Base-by-base conservation (phyloP, 23 tunicate genomes). In the Phallusia fumigata region DNA sequence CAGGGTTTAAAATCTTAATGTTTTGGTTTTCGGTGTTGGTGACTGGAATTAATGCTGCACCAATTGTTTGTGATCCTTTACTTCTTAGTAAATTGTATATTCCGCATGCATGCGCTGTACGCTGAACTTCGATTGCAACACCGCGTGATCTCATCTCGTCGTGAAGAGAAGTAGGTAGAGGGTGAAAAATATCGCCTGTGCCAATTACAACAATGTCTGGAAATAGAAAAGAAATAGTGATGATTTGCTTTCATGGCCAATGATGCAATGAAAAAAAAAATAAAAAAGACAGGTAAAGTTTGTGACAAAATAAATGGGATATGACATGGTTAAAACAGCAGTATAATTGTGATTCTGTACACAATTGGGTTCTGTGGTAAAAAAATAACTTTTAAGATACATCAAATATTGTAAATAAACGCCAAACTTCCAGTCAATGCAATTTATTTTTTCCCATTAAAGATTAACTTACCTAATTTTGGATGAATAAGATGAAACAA, bases 71-170 rank as follows among this genome's bases (percentile, higher is more conserved):
- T 0, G 97, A 88, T 58, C 84, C 80, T 19, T 87, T 86, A 0
- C 18, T 10, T 51, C 33, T 84, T 18, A 92, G 64, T 5, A 92
- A 52, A 65, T 92, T 92, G 81, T 84, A 92, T 26, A 88, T 87
- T 32, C 97, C 97, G 53, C 97, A 92, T 28, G 97, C 97, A 49
- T 92, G 82, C 34, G 53, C 76, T 0, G 92, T 92, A 45, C 81
- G 83, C 45, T 92, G 97, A 6, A 92, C 80, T 87, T 92, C 97
- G 15, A 92, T 28, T 19, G 52, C 44, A 10, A 92, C 22, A 13
- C 97, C 97, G 22, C 64, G 83, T 65, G 76, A 30, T 33, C 73
- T 53, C 74, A 92, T 36, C 31, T 77, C 84, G 10, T 76, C 44
- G 18, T 78, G 45, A 11, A 91, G 65, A 5, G 58, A 64, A 19